Evolutionary conservation across 2,113 vertebrate genomes (phyloP), one percentile per base, ranked within the genome.

Genomic region (Xenopus tropicalis): DNA sequence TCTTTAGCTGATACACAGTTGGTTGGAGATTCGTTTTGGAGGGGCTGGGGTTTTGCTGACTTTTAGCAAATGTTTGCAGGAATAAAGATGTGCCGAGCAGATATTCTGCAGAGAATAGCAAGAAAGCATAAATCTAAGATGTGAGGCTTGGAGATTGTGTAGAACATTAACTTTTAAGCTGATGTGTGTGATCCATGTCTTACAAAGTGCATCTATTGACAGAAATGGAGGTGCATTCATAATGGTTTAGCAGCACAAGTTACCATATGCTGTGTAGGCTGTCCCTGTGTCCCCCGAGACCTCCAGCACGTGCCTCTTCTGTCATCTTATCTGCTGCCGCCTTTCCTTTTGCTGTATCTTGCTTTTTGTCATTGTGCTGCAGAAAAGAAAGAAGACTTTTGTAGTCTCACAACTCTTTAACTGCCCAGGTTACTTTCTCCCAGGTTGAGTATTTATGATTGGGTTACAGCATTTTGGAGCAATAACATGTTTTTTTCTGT

Each of bases 181-280:
- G 62, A 76, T 69, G 21, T 17, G 25, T 43, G 19, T 54, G 22
- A 56, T 56, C 46, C 66, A 14, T 48, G 29, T 11, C 24, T 59
- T 61, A 37, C 9, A 56, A 76, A 63, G 29, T 57, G 17, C 24
- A 43, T 29, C 73, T 56, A 63, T 56, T 63, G 48, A 69, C 66
- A 68, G 73, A 69, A 69, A 62, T 76, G 42, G 73, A 69, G 46
- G 61, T 69, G 58, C 66, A 69, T 69, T 69, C 63, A 16, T 75
- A 76, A 76, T 76, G 69, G 73, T 63, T 69, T 14, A 56, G 24
- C 52, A 61, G 46, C 29, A 54, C 59, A 63, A 20, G 54, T 43
- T 63, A 46, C 73, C 73, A 76, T 76, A 76, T 76, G 73, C 66
- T 76, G 66, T 63, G 46, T 44, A 23, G 66, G 58, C 66, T 63